phyloP scores from a whole-genome alignment of 2,113 vertebrate species.

The Gyps fulvus region DNA sequence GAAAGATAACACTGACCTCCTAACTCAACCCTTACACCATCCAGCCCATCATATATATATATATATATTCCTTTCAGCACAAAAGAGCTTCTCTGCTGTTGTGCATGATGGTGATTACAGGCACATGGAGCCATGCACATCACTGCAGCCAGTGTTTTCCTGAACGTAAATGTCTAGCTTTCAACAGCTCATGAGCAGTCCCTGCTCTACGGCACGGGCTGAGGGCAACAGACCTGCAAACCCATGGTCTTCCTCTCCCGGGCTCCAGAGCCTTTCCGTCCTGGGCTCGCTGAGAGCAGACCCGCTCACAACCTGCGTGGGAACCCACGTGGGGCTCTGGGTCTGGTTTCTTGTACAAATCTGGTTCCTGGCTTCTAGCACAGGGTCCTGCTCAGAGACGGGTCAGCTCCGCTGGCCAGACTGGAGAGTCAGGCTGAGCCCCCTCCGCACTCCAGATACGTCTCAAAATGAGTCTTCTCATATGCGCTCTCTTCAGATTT shows the following conservation, averaged over 20 bases:
- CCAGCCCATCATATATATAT: background rate
- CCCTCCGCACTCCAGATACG: background rate
- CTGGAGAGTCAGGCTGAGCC: background rate
- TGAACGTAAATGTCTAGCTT: rapidly evolving
- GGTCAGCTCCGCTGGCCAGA: background rate
- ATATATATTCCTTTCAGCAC: background rate
- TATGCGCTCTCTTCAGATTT: background rate
- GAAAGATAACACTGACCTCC: background rate
- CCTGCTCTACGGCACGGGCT: background rate
- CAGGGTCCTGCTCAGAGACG: background rate
- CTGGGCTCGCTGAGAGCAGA: background rate
- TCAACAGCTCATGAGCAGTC: background rate
- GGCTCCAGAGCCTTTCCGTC: background rate
- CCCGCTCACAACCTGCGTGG: too few relatives aligned
- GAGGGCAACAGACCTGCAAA: background rate
- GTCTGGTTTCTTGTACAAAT: background rate
- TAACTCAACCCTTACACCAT: background rate
- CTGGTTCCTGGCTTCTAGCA: background rate
- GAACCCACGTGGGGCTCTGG: rapidly evolving
- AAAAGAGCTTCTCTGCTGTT: background rate
- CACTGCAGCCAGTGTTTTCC: background rate
- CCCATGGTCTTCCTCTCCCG: background rate
- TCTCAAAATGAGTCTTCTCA: background rate
- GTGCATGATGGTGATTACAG: background rate
- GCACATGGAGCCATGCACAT: rapidly evolving